These are phyloP conservation scores for Perizoma affinitatum DNA, from an alignment of 2,888 invertebrate species.

Conservation along the genomic window DNA sequence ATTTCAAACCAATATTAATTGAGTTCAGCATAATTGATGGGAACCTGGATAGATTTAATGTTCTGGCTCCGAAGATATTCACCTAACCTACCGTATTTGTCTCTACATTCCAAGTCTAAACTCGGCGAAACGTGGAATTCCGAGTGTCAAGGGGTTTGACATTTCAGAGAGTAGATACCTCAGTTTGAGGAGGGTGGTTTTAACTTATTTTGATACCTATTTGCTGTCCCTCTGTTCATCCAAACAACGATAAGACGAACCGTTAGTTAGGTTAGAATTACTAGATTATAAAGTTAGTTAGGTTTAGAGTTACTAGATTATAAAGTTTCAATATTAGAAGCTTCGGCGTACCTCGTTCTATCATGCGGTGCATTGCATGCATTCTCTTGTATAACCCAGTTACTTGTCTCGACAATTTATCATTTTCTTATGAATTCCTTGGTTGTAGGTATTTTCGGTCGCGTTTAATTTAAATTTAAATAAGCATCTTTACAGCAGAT, in stretches of 20 bases:
- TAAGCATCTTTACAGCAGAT: too few species aligned
- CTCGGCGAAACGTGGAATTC: conserved; percentile 52
- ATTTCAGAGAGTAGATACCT: conserved; percentile 42
- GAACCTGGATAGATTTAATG: conserved; percentile 45
- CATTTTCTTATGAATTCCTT: too few species aligned
- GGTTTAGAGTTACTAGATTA: conserved; percentile 4
- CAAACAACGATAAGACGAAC: conserved; percentile 15
- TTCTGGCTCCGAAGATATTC: conserved; percentile 52
- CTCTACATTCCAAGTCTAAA: conserved; percentile 51
- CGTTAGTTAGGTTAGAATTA: conserved; percentile 2
- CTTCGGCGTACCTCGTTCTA: neutral
- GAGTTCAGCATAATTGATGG: conserved; percentile 26
- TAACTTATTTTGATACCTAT: conserved; percentile 33
- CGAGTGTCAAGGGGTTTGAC: conserved; percentile 52
- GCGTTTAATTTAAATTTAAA: too few species aligned
- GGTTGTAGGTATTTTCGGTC: too few species aligned
- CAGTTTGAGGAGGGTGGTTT: conserved; percentile 45
- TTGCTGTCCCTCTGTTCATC: conserved; percentile 32
- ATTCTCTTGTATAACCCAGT: neutral
- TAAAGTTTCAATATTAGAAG: conserved; percentile 4
- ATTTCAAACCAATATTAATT: conserved; percentile 20
- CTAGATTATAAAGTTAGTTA: conserved; percentile 6
- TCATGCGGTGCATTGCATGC: conserved; percentile 1
- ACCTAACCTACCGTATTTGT: conserved; percentile 49
- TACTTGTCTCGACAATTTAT: too few species aligned